phyloP scores from a whole-genome alignment of 1,140 invertebrate genomes.

The Rhyacophila brunnea region DNA sequence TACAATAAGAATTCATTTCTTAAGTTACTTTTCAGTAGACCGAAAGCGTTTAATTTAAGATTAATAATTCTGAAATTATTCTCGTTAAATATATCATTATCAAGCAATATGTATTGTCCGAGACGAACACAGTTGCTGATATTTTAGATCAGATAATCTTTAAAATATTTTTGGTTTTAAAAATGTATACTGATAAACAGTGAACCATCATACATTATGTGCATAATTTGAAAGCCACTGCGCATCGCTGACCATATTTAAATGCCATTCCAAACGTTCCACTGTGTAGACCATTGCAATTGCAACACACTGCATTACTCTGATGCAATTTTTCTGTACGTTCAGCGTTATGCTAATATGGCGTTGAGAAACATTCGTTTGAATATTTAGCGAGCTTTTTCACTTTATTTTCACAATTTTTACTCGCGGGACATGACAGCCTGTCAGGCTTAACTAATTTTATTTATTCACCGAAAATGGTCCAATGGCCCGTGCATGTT shows the following conservation, averaged over 20 bases:
- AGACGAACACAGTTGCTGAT: no score
- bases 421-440: no score
- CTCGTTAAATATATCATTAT: no score
- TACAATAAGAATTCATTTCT: no score
- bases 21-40: no score
- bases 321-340: conserved; percentile 5
- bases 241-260: conserved; percentile 1
- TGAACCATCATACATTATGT: not conserved
- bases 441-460: not conserved
- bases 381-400: conserved; percentile 1
- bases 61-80: no score
- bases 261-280: not conserved
- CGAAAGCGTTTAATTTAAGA: no score
- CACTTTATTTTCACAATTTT: not conserved
- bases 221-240: not conserved
- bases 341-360: conserved; percentile 2
- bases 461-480: not conserved
- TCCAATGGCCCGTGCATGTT: no score
- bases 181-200: no score
- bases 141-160: no score
- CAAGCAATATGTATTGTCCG: no score
- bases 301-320: not conserved
- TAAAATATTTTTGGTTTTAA: no score
- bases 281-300: not conserved
- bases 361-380: conserved; percentile 6